Evolutionary conservation across 2,113 vertebrate genomes (phyloP).

Genomic region (Lepus timidus): DNA sequence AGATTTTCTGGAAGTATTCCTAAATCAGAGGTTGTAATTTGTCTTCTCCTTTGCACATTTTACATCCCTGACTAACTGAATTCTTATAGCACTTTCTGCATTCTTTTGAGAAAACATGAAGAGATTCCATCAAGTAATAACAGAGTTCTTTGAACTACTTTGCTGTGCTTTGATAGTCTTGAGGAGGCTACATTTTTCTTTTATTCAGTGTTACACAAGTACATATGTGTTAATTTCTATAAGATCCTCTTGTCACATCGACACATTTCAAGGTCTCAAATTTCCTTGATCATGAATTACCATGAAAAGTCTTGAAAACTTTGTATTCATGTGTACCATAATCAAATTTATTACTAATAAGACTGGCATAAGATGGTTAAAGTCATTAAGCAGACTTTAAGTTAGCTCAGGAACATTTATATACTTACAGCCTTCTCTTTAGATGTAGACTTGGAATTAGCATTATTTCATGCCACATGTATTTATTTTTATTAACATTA

Average conservation of each 20-base stretch:
- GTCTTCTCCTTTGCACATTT: neutral
- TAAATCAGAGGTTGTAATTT: neutral
- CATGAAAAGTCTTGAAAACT: neutral
- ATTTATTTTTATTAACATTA: neutral
- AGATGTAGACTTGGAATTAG: neutral
- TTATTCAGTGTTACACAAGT: neutral
- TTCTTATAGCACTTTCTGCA: neutral
- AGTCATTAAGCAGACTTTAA: neutral
- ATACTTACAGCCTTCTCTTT: neutral
- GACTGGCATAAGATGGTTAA: neutral
- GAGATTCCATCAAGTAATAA: neutral
- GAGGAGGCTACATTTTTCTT: neutral
- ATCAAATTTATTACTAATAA: neutral
- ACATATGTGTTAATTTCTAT: neutral
- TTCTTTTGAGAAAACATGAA: neutral
- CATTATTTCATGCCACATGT: neutral
- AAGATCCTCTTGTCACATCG: neutral
- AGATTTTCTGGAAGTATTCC: neutral
- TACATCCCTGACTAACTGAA: neutral
- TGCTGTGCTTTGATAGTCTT: neutral
- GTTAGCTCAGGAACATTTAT: neutral
- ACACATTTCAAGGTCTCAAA: neutral
- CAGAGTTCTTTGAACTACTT: neutral
- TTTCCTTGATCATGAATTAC: neutral
- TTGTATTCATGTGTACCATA: neutral